phyloP scores from a whole-genome alignment of 2,888 invertebrate species.

The Archips xylosteana region DNA sequence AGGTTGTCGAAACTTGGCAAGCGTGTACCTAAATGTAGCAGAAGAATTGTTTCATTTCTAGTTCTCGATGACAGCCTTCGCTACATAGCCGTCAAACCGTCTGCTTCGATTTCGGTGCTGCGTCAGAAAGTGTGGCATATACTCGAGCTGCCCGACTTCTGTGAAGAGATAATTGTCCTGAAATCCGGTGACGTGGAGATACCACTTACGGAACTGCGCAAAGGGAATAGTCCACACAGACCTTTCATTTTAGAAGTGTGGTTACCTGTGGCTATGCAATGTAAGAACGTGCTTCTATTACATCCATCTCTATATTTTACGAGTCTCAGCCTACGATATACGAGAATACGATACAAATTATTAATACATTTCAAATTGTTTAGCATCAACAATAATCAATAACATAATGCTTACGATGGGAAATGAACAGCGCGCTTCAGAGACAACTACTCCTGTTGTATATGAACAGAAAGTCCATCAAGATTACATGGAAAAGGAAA shows the following conservation, averaged over 20 bases:
- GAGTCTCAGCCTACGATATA: too few species aligned
- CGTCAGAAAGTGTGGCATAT: conserved; percentile 78
- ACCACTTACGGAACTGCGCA: conserved; percentile 67
- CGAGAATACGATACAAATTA: neutral
- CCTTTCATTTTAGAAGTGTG: conserved; percentile 77
- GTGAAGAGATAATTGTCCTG: conserved; percentile 74
- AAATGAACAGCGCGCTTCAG: conserved; percentile 46
- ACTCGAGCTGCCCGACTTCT: conserved; percentile 75
- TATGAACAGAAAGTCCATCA: conserved; percentile 16
- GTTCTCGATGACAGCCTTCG: conserved; percentile 68
- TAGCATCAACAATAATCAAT: conserved; percentile 43
- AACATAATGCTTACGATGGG: conserved; percentile 65
- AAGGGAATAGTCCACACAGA: conserved; percentile 74
- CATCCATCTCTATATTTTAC: too few species aligned
- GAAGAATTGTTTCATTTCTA: conserved; percentile 44
- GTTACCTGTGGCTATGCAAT: conserved; percentile 55
- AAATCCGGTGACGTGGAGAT: conserved; percentile 65
- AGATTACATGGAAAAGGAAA: conserved; percentile 18
- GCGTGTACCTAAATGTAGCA: too few species aligned
- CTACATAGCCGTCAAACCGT: conserved; percentile 71
- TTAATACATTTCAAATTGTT: neutral
- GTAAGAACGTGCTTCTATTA: conserved; percentile 49
- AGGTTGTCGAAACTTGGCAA: too few species aligned
- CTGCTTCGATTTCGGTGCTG: conserved; percentile 67
- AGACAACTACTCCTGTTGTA: neutral